These are phyloP conservation scores for Siderastrea radians DNA, from an alignment of 92 coral and sea anemone genomes.

Conservation along the genomic window DNA sequence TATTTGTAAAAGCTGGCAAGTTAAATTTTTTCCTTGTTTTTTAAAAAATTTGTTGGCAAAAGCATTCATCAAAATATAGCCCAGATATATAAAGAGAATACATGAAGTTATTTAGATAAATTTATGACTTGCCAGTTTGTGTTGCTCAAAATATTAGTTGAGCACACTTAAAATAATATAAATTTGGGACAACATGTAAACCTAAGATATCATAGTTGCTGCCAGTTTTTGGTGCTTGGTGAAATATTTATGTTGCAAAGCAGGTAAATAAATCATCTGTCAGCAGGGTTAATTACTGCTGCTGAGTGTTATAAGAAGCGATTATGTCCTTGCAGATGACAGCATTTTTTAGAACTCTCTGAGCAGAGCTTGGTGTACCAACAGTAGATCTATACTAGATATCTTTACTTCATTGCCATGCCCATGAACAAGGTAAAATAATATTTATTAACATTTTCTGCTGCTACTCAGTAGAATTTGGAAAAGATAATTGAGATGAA, in stretches of 20 bases:
- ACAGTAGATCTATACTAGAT: background rate
- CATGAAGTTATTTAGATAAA: background rate
- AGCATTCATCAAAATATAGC: too few species aligned
- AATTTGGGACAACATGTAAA: too few species aligned
- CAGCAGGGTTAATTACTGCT: background rate
- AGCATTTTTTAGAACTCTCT: background rate
- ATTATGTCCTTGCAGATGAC: background rate
- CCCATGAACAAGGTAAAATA: background rate
- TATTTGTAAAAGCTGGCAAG: too few species aligned
- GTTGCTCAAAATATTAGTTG: background rate
- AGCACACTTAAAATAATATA: background rate
- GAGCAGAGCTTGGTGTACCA: background rate
- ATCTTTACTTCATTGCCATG: background rate
- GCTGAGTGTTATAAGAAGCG: background rate
- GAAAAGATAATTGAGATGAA: too few species aligned
- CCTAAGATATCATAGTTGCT: too few species aligned
- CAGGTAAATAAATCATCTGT: conserved; percentile 5
- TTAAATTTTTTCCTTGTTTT: too few species aligned
- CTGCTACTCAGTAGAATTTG: too few species aligned
- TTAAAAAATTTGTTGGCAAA: too few species aligned
- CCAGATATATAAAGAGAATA: too few species aligned
- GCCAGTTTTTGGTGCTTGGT: background rate
- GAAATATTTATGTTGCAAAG: conserved; percentile 12
- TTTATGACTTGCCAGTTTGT: background rate
- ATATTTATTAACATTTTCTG: too few species aligned